phyloP scores from a whole-genome alignment of 2,888 invertebrate species.

The Ferdinandea cuprea region DNA sequence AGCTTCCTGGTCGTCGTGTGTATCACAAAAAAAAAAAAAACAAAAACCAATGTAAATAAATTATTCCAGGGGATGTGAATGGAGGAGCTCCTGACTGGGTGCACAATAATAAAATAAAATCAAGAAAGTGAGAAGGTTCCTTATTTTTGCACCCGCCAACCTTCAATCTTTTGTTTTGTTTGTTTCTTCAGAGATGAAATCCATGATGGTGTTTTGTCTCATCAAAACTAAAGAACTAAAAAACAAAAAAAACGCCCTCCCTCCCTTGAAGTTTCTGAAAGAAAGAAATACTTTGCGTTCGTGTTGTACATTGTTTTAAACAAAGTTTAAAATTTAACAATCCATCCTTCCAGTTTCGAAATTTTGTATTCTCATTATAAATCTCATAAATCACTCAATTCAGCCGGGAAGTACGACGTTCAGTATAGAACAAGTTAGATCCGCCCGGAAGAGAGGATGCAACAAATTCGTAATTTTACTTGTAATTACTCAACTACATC shows the following conservation, averaged over 20 bases:
- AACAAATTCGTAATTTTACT: constrained; percentile 54
- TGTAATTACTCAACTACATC: constrained; percentile 64
- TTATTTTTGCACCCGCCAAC: constrained; percentile 1
- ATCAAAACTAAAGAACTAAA: constrained; percentile 2
- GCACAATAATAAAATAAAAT: constrained; percentile 37
- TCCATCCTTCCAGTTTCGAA: not conserved
- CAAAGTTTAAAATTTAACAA: constrained; percentile 8
- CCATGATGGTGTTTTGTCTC: constrained; percentile 27
- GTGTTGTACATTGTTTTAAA: not conserved
- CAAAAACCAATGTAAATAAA: no score
- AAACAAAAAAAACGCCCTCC: no score
- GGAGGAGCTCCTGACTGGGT: constrained; percentile 36
- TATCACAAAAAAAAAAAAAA: constrained; percentile 1
- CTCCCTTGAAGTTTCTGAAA: not conserved
- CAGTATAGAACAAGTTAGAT: not conserved
- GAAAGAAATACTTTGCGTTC: not conserved
- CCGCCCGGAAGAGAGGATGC: constrained; percentile 22
- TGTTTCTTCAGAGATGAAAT: constrained; percentile 26
- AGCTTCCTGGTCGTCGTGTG: constrained; percentile 32
- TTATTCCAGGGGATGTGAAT: not conserved
- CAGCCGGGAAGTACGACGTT: constrained; percentile 20
- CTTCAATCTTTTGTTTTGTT: constrained; percentile 16
- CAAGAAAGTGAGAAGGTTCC: constrained; percentile 19
- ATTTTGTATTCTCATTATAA: constrained; percentile 36
- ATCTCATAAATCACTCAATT: constrained; percentile 50